These are phyloP conservation scores for Cryptotis parvus DNA, from an alignment of 2,113 vertebrate genomes.

Conservation along the genomic window DNA sequence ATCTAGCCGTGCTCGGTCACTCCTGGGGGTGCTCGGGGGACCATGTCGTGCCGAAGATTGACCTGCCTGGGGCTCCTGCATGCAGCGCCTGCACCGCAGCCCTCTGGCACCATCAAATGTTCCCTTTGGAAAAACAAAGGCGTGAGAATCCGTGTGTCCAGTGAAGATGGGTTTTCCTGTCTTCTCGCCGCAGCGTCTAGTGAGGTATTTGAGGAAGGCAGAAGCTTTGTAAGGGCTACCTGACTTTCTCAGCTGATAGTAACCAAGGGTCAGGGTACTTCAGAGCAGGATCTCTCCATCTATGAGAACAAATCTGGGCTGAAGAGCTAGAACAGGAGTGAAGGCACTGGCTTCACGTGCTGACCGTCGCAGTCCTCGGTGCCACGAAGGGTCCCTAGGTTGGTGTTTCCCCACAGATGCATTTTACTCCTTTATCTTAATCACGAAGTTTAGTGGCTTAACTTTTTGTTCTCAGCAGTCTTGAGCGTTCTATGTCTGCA, in stretches of 20 bases:
- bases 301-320: background rate
- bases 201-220: background rate
- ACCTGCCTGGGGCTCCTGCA: no score
- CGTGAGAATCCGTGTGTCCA: no score
- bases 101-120: no score
- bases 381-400: background rate
- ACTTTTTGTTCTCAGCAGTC: background rate
- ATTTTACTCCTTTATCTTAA: constrained; percentile 43
- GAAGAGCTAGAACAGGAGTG: no score
- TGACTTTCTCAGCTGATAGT: background rate
- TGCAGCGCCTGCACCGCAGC: no score
- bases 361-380: background rate
- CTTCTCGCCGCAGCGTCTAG: background rate
- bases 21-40: background rate
- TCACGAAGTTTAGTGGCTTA: constrained; percentile 26
- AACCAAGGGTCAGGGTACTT: background rate
- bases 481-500: constrained; percentile 35
- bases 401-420: no score
- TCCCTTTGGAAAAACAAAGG: no score
- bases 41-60: no score
- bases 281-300: no score
- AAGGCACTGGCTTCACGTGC: background rate
- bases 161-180: no score
- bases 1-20: background rate
- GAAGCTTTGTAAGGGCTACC: background rate